A percentile compares a stretch with the other conserved stretches of the same genome.
phyloP scores from a whole-genome alignment of 2,113 vertebrate genomes.

The Oreochromis spilurus region DNA sequence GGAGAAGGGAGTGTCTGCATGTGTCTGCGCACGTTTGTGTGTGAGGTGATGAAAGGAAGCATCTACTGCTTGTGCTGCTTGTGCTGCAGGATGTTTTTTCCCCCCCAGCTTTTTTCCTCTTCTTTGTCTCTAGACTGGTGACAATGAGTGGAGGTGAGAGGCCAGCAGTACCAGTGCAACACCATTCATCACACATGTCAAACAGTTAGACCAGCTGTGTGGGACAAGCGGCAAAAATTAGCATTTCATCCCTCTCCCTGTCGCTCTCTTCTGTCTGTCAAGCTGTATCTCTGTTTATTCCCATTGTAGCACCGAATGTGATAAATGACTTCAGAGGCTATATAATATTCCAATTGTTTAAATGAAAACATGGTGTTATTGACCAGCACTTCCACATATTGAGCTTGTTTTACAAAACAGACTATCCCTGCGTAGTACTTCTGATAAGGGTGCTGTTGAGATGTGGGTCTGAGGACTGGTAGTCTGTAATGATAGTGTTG shows the following conservation, averaged over 20 bases:
- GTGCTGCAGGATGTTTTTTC: conserved; percentile 55
- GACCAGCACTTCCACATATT: conserved; percentile 20
- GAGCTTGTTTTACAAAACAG: neutral
- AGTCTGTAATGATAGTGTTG: neutral
- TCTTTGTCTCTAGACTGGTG: conserved; percentile 80
- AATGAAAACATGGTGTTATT: conserved; percentile 32
- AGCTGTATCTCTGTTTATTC: conserved; percentile 45
- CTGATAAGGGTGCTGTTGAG: neutral
- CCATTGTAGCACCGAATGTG: conserved; percentile 23
- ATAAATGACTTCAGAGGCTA: conserved; percentile 32
- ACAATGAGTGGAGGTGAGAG: conserved; percentile 88
- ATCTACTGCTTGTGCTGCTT: conserved; percentile 78
- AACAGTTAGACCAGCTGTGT: conserved; percentile 88
- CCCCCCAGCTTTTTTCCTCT: conserved; percentile 47
- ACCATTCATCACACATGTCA: conserved; percentile 97
- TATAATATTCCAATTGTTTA: conserved; percentile 42
- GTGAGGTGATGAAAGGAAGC: conserved; percentile 87
- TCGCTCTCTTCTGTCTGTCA: conserved; percentile 61
- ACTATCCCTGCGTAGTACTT: neutral
- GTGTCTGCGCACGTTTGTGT: conserved; percentile 13
- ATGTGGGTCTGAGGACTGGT: neutral
- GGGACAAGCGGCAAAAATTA: conserved; percentile 80
- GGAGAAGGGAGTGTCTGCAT: neutral
- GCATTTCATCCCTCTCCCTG: conserved; percentile 82
- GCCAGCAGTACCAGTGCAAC: conserved; percentile 87